phyloP scores from a whole-genome alignment of 2,888 invertebrate genomes.

The Drosophila robusta region DNA sequence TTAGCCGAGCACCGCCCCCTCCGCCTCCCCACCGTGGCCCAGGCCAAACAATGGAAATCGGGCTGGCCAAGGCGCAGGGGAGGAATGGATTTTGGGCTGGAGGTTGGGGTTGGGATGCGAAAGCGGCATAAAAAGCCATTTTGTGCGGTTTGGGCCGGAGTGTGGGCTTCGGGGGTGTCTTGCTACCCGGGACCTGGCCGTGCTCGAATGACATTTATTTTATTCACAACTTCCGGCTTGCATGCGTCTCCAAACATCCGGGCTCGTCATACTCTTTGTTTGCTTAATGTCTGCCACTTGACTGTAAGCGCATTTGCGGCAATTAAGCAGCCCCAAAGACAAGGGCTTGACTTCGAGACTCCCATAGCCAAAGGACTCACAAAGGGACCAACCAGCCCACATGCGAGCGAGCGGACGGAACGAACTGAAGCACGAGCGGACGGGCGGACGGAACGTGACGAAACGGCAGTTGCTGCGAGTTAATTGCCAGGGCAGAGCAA shows the following conservation, averaged over 20 bases:
- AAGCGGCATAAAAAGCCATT: slow-evolving; percentile 73
- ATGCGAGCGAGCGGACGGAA: background rate
- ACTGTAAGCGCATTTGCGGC: slow-evolving; percentile 84
- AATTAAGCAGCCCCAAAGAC: slow-evolving; percentile 81
- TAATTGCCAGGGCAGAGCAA: slow-evolving; percentile 65
- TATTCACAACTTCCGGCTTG: slow-evolving; percentile 77
- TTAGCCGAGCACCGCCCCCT: slow-evolving; percentile 44
- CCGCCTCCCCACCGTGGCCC: background rate
- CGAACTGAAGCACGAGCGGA: background rate
- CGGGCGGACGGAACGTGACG: slow-evolving; percentile 29
- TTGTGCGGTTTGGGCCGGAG: slow-evolving; percentile 65
- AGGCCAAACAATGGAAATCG: slow-evolving; percentile 47
- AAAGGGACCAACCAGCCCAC: slow-evolving; percentile 14
- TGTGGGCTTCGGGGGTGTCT: slow-evolving; percentile 11
- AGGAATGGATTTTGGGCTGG: slow-evolving; percentile 10
- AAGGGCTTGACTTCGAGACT: slow-evolving; percentile 70
- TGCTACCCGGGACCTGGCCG: slow-evolving; percentile 22
- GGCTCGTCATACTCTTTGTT: slow-evolving; percentile 76
- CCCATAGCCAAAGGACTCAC: slow-evolving; percentile 13
- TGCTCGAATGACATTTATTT: slow-evolving; percentile 74
- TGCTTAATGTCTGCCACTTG: slow-evolving; percentile 82
- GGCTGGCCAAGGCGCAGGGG: slow-evolving; percentile 7
- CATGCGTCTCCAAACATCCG: slow-evolving; percentile 76
- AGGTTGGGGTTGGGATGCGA: slow-evolving; percentile 20
- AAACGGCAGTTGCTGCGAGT: slow-evolving; percentile 40